Conservation (phyloP, 1,140 invertebrate genomes). For the Drosophila subpulchrella region DNA sequence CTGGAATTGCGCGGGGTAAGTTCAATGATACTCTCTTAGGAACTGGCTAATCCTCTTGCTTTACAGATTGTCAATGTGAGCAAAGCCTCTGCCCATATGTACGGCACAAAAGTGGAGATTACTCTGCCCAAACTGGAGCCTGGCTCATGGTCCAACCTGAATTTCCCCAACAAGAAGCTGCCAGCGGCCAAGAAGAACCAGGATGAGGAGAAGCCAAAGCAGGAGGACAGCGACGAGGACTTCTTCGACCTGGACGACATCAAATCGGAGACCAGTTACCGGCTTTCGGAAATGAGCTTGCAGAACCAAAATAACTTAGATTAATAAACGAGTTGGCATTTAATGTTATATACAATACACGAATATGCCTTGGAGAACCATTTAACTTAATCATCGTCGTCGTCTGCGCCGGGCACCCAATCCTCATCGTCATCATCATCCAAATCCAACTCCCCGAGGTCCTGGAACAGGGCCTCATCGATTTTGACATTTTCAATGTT, state of each 20-base stretch:
- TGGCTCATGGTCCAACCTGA: slow-evolving; percentile 92
- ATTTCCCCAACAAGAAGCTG: slow-evolving; percentile 86
- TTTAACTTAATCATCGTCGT: slow-evolving; percentile 59
- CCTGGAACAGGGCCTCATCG: slow-evolving; percentile 97
- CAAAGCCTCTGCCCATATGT: slow-evolving; percentile 91
- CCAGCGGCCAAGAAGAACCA: slow-evolving; percentile 44
- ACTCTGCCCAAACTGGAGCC: slow-evolving; percentile 95
- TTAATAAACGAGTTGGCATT: slow-evolving; percentile 55
- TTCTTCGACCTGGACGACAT: slow-evolving; percentile 85
- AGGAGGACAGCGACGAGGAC: slow-evolving; percentile 62
- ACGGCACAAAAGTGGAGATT: slow-evolving; percentile 97
- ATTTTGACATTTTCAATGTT: slow-evolving; percentile 95
- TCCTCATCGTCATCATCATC: slow-evolving; percentile 89
- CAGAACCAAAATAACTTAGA: slow-evolving; percentile 58
- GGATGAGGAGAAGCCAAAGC: slow-evolving; percentile 39
- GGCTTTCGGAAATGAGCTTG: slow-evolving; percentile 66
- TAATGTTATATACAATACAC: slow-evolving; percentile 55
- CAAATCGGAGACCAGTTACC: slow-evolving; percentile 54
- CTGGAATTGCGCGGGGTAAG: slow-evolving; percentile 93
- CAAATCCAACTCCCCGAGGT: slow-evolving; percentile 94
- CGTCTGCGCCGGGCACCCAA: slow-evolving; percentile 76
- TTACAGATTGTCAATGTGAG: slow-evolving; percentile 89
- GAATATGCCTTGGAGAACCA: slow-evolving; percentile 47
- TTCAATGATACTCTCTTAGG: no score
- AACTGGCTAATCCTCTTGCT: background rate